A percentile compares a stretch with the other conserved stretches of the same genome.
Conservation (phyloP, 2,797 vertebrate genomes). For the Cirrhinus mrigala region DNA sequence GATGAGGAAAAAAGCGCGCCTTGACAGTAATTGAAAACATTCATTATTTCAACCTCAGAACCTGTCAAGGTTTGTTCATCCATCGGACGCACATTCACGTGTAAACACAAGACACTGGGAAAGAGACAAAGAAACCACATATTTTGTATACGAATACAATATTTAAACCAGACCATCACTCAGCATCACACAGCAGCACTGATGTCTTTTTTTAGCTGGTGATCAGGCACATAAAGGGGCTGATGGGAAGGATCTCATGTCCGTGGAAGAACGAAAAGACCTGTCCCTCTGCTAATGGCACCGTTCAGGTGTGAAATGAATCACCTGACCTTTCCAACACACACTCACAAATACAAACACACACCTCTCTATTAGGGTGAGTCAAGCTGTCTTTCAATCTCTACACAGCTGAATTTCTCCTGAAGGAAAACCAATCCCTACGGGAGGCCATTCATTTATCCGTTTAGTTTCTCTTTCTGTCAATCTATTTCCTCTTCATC, state of each 20-base stretch:
- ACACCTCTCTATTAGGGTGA: constrained; percentile 26
- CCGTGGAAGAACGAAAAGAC: not conserved
- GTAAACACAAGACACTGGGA: constrained; percentile 31
- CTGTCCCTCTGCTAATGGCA: constrained; percentile 10
- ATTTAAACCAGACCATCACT: constrained; percentile 3
- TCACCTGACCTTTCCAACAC: constrained; percentile 28
- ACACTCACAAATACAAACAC: constrained; percentile 43
- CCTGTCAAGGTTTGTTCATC: constrained; percentile 30
- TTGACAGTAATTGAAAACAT: constrained; percentile 50
- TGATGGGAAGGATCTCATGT: constrained; percentile 35
- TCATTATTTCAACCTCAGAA: constrained; percentile 44
- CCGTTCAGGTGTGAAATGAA: constrained; percentile 49
- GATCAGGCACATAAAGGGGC: constrained; percentile 22
- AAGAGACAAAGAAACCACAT: not conserved
- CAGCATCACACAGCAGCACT: not conserved
- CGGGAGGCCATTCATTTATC: constrained; percentile 32
- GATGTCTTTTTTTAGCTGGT: constrained; percentile 28
- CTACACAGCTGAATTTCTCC: constrained; percentile 16
- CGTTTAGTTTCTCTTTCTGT: constrained; percentile 27
- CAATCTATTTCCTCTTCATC: constrained; percentile 11
- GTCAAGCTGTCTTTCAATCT: constrained; percentile 41
- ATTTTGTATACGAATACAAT: not conserved
- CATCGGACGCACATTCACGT: constrained; percentile 9
- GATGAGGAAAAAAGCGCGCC: constrained; percentile 20
- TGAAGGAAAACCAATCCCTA: constrained; percentile 22